Base-by-base conservation (phyloP, 37 sponge, comb jelly and placozoan genomes). In the Spongilla lacustris region DNA sequence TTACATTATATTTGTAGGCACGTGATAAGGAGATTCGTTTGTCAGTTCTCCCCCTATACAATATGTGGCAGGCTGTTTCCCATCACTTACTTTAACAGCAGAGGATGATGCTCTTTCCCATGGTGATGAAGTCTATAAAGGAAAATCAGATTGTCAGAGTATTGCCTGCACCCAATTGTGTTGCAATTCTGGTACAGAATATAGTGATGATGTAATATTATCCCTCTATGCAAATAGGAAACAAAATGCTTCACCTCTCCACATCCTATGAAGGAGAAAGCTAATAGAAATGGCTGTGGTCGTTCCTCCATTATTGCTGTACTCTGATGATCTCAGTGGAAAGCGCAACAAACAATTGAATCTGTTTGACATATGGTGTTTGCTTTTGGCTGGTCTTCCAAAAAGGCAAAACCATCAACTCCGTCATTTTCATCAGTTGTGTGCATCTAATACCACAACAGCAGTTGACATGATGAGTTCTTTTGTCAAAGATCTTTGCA, bases 321-420 rank as follows among this genome's bases (percentile, higher is more conserved):
- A 86, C 31, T 50, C 86, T 48, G 86, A 86, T 79, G 86, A 86
- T 71, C 32, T 67, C 23, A 86, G 86, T 86, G 86, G 86, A 69
- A 86, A 86, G 30, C 24, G 58, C 13, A 46, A 34, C n/a, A 86
- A 86, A 79, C 73, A 86, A 27, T 86, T 79, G 80, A 86, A 86
- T 50, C 36, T 37, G 33, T 46, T 86, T 48, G 73, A 86, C 33
- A 29, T 36, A 21, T 85, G 86, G 86, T 86, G 86, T 48, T 12
- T 79, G 23, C 49, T 30, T 28, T 28, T 86, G 29, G 86, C 73
- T 34, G 72, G 86, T 17, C 80, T 86, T 17, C 73, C 86, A 69
- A 21, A 36, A 27, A 32, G 9, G 22, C 26, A 69, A 30, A 34
- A 67, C 48, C 66, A 41, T 8, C 19, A 86, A 73, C 49, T 48